Evolutionary conservation across 2,797 vertebrate species (phyloP).

Genomic region (Holocentrus rufus): DNA sequence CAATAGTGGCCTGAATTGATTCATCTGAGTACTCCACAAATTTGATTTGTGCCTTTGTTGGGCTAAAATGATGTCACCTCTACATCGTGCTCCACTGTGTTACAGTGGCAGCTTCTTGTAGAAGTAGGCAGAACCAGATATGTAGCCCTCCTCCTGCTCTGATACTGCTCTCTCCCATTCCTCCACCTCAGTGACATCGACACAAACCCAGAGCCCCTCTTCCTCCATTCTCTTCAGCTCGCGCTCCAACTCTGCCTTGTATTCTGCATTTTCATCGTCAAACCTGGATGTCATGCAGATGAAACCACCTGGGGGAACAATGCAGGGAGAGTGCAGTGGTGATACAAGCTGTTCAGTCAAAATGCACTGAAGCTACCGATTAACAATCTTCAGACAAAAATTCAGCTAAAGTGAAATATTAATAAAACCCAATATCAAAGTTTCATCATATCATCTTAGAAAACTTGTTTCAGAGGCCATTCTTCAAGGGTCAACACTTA

Average conservation of each 20-base stretch:
- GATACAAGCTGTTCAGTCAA: background rate
- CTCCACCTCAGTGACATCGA: slow-evolving; percentile 79
- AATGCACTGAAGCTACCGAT: background rate
- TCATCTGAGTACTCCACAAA: too few relatives aligned
- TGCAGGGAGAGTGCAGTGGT: background rate
- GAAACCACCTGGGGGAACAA: slow-evolving; percentile 83
- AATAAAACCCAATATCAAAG: too few relatives aligned
- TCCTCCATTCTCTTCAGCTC: slow-evolving; percentile 79
- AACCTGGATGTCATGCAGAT: slow-evolving; percentile 90
- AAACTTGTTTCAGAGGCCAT: too few relatives aligned
- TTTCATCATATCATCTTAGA: too few relatives aligned
- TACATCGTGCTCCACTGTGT: too few relatives aligned
- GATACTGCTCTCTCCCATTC: slow-evolving; percentile 87
- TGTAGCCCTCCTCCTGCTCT: slow-evolving; percentile 80
- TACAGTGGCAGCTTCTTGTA: slow-evolving; percentile 70
- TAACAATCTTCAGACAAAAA: too few relatives aligned
- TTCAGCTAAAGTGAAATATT: background rate
- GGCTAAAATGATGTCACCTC: too few relatives aligned
- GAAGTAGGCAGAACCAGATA: slow-evolving; percentile 84
- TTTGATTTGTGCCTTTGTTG: too few relatives aligned
- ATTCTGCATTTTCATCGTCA: slow-evolving; percentile 82
- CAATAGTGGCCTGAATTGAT: too few relatives aligned
- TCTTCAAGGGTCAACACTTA: too few relatives aligned
- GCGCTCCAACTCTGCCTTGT: slow-evolving; percentile 82
- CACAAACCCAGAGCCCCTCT: slow-evolving; percentile 78